phyloP scores from a whole-genome alignment of 2,888 invertebrate genomes.

The Apeira syringaria region DNA sequence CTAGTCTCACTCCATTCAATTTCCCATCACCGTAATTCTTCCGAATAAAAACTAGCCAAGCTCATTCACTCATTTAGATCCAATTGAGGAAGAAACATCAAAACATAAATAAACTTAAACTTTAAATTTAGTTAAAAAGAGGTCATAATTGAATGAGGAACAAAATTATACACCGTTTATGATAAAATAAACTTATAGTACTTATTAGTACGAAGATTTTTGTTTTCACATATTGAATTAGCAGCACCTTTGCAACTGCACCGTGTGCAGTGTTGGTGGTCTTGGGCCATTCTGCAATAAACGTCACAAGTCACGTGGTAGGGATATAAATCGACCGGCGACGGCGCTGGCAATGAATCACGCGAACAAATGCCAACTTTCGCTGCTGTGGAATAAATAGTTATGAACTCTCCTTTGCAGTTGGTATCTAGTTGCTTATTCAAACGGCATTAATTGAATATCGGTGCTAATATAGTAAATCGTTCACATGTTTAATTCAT shows the following conservation, averaged over 20 bases:
- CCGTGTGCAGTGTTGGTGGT: conserved; percentile 12
- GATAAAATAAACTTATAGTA: too few species aligned
- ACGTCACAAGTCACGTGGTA: conserved; percentile 62
- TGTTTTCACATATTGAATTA: too few species aligned
- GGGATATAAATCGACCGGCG: conserved; percentile 67
- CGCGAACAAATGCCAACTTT: conserved; percentile 56
- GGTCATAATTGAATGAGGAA: too few species aligned
- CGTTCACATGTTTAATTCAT: conserved; percentile 8
- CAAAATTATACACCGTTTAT: too few species aligned
- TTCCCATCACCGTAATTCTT: too few species aligned
- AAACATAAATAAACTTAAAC: too few species aligned
- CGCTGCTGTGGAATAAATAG: conserved; percentile 34
- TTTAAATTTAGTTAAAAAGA: too few species aligned
- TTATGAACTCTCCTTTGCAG: conserved; percentile 30
- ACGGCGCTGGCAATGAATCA: conserved; percentile 62
- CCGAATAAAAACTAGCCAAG: too few species aligned
- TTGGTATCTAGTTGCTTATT: conserved; percentile 26
- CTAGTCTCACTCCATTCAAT: too few species aligned
- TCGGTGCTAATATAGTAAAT: conserved; percentile 10
- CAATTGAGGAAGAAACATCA: too few species aligned
- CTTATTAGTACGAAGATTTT: too few species aligned
- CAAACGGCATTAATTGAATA: conserved; percentile 20
- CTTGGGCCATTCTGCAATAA: conserved; percentile 62
- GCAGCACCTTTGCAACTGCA: conserved; percentile 8
- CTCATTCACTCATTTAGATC: too few species aligned